Evolutionary conservation across 1,140 invertebrate species (phyloP), one percentile per base, ranked within the genome.

Genomic region (Rhyacophila brunnea): DNA sequence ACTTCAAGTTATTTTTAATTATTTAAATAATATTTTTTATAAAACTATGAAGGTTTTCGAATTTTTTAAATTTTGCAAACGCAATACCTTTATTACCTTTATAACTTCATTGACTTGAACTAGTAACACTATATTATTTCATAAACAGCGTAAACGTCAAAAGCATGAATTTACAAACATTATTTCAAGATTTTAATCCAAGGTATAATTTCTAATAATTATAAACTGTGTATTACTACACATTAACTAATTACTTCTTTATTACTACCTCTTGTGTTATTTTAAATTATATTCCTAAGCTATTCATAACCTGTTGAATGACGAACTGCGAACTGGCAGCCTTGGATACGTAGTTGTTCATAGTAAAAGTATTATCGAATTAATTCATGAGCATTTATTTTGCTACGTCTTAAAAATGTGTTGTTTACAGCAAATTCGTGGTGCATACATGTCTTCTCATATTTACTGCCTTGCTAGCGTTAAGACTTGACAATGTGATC

Each of bases 121-220:
- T 28, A 5, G 23, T 28, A 28, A 28, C 23, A 28, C 23, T 9
- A 40, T 40, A n/a, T n/a, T 40, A 40, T 40, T 10, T 38, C 38
- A 48, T 56, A 50, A 58, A 58, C 46, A 44, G 35, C 48, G 48
- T 34, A 64, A 59, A 65, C 64, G 64, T 65, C 64, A 65, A 65
- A 65, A 77, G 72, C 47, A 92, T 92, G 91, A 93, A 94, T 85
- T 83, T 94, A 66, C 90, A 93, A 80, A 88, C 88, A 67, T 74
- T 94, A 65, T 93, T 93, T 80, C 89, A 92, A 78, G 91, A 94
- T 77, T 95, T 94, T 73, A 94, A 95, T 84, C 91, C 91, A 58
- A 93, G 92, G 92, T 93, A 80, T 72, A 58, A 10, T 32, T 34
- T 48, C 10, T 32, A 13, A 32, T 28, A n/a, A n/a, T n/a, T n/a